Percentiles rank a stretch among this genome's conserved stretches.
Evolutionary conservation across 1,140 invertebrate species (phyloP).

Genomic region (Radopholus similis): DNA sequence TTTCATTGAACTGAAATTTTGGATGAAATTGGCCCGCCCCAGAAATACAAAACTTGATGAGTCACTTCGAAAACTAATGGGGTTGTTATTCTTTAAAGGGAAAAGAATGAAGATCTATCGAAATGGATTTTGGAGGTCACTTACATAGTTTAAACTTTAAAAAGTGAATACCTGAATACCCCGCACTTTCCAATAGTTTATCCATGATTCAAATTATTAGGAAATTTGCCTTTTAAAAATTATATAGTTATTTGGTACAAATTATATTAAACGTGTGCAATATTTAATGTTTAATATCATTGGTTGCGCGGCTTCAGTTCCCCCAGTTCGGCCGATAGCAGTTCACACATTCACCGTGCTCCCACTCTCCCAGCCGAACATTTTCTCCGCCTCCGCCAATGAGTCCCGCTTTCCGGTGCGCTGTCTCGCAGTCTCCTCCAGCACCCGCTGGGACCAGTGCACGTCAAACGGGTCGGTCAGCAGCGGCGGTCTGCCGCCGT

Average conservation of each 20-base stretch:
- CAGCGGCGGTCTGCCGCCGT: conserved; percentile 7
- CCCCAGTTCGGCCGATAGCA: conserved; percentile 61
- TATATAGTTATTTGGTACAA: neutral
- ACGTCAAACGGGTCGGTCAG: conserved; percentile 55
- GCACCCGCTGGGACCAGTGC: conserved; percentile 38
- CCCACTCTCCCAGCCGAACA: neutral
- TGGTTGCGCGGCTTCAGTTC: conserved; percentile 77
- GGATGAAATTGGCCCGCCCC: too few species aligned
- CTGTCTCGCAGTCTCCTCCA: conserved; percentile 16
- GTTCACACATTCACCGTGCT: neutral
- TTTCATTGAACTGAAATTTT: too few species aligned
- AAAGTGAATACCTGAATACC: too few species aligned
- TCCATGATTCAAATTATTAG: too few species aligned
- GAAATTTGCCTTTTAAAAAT: neutral
- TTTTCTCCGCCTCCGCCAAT: neutral
- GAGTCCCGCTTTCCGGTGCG: neutral
- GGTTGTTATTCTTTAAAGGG: too few species aligned
- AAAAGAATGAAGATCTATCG: too few species aligned
- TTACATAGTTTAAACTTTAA: too few species aligned
- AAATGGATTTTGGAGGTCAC: too few species aligned
- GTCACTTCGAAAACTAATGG: too few species aligned
- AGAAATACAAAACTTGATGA: too few species aligned
- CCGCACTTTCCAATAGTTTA: too few species aligned
- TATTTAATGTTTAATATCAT: conserved; percentile 48
- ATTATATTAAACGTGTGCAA: neutral